phyloP scores from a whole-genome alignment of 2,888 invertebrate species.

The Molorchus minor region DNA sequence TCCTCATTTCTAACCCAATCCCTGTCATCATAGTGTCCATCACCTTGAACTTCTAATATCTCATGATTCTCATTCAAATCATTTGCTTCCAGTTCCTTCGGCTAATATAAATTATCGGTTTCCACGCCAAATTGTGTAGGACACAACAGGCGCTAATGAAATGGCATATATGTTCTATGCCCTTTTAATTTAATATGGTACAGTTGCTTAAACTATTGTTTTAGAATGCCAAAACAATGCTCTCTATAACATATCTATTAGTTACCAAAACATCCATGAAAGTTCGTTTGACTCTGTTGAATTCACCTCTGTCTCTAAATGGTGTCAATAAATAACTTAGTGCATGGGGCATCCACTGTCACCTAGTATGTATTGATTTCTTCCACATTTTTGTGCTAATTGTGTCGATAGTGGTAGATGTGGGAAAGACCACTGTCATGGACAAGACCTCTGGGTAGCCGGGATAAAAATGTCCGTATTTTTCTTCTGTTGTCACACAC shows the following conservation, averaged over 20 bases:
- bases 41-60: no score
- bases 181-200: slow-evolving; percentile 24
- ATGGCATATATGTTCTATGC: slow-evolving; percentile 18
- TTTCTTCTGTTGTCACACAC: slow-evolving; percentile 16
- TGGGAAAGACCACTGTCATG: slow-evolving; percentile 29
- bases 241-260: slow-evolving; percentile 21
- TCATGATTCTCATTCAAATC: no score
- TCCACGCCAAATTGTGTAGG: slow-evolving; percentile 25
- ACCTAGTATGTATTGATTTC: slow-evolving; percentile 5
- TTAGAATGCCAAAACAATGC: slow-evolving; percentile 25
- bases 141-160: slow-evolving; percentile 24
- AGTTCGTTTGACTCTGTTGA: slow-evolving; percentile 4
- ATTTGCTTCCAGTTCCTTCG: no score
- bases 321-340: neutral
- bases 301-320: slow-evolving; percentile 10
- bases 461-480: slow-evolving; percentile 20
- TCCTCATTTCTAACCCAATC: no score
- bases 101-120: neutral
- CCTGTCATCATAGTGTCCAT: no score
- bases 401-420: neutral
- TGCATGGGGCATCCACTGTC: slow-evolving; percentile 20
- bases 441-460: slow-evolving; percentile 34
- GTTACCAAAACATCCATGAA: neutral
- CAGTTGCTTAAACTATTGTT: slow-evolving; percentile 28
- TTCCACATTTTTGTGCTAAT: slow-evolving; percentile 18